Conservation (phyloP, 2,888 invertebrate species). For the Lutraria lutraria region DNA sequence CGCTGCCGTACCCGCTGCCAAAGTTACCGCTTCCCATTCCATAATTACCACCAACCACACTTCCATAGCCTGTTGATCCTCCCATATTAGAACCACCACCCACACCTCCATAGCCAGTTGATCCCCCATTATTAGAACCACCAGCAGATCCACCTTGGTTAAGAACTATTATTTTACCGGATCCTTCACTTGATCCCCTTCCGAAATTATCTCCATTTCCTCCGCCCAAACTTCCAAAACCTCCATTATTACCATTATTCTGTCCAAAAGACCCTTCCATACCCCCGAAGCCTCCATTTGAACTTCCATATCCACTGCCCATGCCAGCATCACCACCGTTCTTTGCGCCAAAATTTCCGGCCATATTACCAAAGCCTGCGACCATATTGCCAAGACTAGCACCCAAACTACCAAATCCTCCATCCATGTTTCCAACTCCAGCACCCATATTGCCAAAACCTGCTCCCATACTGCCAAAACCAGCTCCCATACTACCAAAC, state of each 20-base stretch:
- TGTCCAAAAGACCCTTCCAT: neutral
- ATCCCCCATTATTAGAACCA: neutral
- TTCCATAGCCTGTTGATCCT: neutral
- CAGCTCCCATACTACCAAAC: neutral
- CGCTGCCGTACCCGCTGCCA: neutral
- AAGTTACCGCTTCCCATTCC: neutral
- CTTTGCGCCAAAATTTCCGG: neutral
- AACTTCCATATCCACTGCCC: neutral
- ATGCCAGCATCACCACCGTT: conserved; percentile 3
- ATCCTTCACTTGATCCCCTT: neutral
- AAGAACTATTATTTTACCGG: neutral
- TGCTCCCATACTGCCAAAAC: neutral
- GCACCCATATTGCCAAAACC: neutral
- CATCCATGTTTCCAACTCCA: neutral
- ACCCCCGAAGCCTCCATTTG: neutral
- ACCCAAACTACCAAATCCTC: neutral
- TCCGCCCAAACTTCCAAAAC: conserved; percentile 5
- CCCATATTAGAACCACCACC: neutral
- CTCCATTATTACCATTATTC: neutral
- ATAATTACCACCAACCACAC: neutral
- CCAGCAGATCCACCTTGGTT: neutral
- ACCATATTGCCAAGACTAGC: neutral
- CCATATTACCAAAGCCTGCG: neutral
- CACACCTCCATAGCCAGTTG: neutral
- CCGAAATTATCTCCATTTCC: neutral